phyloP scores from a whole-genome alignment of 2,113 vertebrate genomes.

The Sinocyclocheilus maitianheensis region DNA sequence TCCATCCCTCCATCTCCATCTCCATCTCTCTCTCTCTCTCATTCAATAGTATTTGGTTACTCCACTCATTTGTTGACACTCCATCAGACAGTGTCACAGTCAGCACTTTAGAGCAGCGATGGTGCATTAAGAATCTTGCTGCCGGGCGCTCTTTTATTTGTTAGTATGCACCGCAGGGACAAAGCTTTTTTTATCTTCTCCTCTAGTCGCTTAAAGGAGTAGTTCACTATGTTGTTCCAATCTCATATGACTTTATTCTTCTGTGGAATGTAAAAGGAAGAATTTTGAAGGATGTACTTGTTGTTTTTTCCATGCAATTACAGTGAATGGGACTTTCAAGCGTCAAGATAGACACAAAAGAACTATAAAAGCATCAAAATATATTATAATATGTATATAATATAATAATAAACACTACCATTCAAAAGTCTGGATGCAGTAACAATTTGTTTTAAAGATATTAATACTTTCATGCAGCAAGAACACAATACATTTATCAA shows the following conservation, averaged over 20 bases:
- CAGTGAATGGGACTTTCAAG: background rate
- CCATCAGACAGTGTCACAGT: slow-evolving; percentile 59
- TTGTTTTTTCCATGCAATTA: background rate
- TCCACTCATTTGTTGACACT: slow-evolving; percentile 33
- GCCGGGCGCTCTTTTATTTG: slow-evolving; percentile 49
- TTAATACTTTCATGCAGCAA: no score
- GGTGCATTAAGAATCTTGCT: slow-evolving; percentile 50
- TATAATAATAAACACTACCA: background rate
- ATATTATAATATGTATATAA: background rate
- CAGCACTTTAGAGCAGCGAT: slow-evolving; percentile 59
- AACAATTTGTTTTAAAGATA: no score
- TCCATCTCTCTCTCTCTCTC: slow-evolving; percentile 7
- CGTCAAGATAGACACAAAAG: no score
- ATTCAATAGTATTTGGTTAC: background rate
- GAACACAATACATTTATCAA: no score
- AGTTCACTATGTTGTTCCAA: background rate
- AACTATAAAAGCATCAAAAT: background rate
- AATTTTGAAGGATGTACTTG: background rate
- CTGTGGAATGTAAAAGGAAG: background rate
- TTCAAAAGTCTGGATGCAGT: no score
- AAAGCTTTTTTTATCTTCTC: slow-evolving; percentile 18
- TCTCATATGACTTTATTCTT: background rate
- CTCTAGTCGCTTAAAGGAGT: slow-evolving; percentile 1
- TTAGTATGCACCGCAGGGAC: slow-evolving; percentile 51
- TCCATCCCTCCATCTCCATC: background rate